Evolutionary conservation across 2,113 vertebrate genomes (phyloP).

Genomic region (cattle (Bos taurus)): DNA sequence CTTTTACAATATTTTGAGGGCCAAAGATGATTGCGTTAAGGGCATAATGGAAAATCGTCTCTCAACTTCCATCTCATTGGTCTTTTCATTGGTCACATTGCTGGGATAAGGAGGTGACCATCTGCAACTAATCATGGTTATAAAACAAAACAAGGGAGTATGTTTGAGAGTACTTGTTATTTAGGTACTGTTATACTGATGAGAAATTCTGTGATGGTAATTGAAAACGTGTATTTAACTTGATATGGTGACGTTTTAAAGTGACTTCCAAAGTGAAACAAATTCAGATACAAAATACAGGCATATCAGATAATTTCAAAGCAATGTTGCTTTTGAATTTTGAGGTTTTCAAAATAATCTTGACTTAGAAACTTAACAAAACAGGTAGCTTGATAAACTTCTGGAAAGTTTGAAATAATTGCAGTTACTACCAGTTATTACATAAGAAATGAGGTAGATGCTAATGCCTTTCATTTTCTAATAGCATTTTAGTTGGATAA

Average conservation of each 20-base stretch:
- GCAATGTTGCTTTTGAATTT: conserved; percentile 10
- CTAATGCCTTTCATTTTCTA: background rate
- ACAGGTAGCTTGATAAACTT: background rate
- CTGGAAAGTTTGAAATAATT: conserved; percentile 4
- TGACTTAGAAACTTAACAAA: background rate
- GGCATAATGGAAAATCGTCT: background rate
- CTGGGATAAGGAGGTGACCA: background rate
- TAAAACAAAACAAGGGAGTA: background rate
- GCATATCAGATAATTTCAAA: conserved; percentile 11
- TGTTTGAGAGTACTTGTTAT: background rate
- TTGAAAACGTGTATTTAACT: conserved; percentile 14
- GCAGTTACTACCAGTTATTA: background rate
- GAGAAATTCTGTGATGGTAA: background rate
- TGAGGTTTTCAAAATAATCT: background rate
- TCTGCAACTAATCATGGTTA: background rate
- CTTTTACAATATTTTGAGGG: background rate
- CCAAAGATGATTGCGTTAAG: background rate
- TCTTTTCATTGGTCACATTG: conserved; percentile 14
- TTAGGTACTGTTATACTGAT: background rate
- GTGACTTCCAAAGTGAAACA: conserved; percentile 11
- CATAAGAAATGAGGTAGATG: background rate
- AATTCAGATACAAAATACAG: background rate
- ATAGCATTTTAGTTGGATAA: background rate
- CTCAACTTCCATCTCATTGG: background rate
- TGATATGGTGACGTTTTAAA: background rate